Conservation (phyloP, 1,140 invertebrate genomes). For the Dendrolimus kikuchii region DNA sequence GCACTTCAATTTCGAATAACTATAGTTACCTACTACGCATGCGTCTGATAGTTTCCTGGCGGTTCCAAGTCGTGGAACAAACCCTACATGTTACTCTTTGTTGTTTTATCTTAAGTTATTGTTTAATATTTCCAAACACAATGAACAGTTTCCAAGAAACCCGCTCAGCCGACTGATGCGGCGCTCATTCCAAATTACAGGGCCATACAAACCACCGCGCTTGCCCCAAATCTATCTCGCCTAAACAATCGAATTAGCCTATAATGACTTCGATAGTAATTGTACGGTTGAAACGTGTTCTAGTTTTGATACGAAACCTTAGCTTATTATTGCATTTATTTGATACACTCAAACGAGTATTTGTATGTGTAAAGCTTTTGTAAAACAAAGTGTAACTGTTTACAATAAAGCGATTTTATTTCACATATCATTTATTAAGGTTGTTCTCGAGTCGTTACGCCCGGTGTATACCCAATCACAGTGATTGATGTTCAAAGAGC, state of each 20-base stretch:
- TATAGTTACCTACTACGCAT: too few species aligned
- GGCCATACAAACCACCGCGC: conserved; percentile 35
- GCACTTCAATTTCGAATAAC: too few species aligned
- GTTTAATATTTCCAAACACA: neutral
- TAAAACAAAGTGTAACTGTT: neutral
- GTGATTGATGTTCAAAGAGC: conserved; percentile 32
- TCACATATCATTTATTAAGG: conserved; percentile 5
- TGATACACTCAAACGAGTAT: too few species aligned
- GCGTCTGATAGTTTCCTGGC: too few species aligned
- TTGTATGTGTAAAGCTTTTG: too few species aligned
- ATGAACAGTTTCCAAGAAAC: conserved; percentile 34
- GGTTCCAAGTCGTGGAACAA: too few species aligned
- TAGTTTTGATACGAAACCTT: too few species aligned
- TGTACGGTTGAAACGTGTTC: neutral
- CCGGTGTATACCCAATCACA: conserved; percentile 11
- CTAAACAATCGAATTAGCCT: conserved; percentile 59
- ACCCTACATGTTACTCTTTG: too few species aligned
- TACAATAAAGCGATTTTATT: neutral
- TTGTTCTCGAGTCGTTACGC: conserved; percentile 1
- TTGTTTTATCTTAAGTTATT: too few species aligned
- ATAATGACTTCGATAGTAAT: conserved; percentile 35
- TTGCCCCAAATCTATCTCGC: conserved; percentile 51
- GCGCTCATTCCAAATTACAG: conserved; percentile 49
- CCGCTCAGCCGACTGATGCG: conserved; percentile 16
- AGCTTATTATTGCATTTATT: too few species aligned